Evolutionary conservation across 2,113 vertebrate genomes (phyloP).

Genomic region (Sprattus sprattus): DNA sequence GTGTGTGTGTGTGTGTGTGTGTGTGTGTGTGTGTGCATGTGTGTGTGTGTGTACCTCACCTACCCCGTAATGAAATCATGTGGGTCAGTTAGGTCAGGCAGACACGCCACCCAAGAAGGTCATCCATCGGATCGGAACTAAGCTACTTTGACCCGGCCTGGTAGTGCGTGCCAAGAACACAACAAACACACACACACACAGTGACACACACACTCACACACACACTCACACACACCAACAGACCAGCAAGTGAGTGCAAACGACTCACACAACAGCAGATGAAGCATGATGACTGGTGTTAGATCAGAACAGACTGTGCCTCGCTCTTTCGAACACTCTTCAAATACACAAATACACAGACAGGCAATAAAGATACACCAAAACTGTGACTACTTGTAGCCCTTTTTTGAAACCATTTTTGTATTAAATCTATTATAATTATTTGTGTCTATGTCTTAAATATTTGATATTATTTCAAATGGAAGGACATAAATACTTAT

Average conservation of each 20-base stretch:
- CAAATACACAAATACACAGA: background rate
- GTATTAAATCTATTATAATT: background rate
- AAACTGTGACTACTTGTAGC: background rate
- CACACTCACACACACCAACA: conserved; percentile 39
- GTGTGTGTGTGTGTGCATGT: background rate
- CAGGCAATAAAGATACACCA: background rate
- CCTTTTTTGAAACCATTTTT: background rate
- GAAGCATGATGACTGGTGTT: background rate
- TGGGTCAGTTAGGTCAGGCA: conserved; percentile 66
- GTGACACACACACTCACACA: conserved; percentile 10
- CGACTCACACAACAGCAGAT: background rate
- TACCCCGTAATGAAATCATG: conserved; percentile 73
- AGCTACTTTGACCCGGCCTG: conserved; percentile 74
- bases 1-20: too few relatives aligned
- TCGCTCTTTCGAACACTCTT: background rate
- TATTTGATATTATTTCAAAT: background rate
- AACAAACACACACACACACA: conserved; percentile 34
- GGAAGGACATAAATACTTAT: background rate
- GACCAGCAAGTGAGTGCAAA: background rate
- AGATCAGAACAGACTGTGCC: background rate
- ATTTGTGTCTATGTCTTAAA: conserved; percentile 30
- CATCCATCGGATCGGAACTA: conserved; percentile 73
- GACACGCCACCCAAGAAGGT: conserved; percentile 60
- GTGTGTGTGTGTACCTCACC: conserved; percentile 53
- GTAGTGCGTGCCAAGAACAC: conserved; percentile 57